Evolutionary conservation across 2,113 vertebrate genomes (phyloP), one percentile per base, ranked within the genome.

Genomic region (Boleophthalmus pectinirostris): DNA sequence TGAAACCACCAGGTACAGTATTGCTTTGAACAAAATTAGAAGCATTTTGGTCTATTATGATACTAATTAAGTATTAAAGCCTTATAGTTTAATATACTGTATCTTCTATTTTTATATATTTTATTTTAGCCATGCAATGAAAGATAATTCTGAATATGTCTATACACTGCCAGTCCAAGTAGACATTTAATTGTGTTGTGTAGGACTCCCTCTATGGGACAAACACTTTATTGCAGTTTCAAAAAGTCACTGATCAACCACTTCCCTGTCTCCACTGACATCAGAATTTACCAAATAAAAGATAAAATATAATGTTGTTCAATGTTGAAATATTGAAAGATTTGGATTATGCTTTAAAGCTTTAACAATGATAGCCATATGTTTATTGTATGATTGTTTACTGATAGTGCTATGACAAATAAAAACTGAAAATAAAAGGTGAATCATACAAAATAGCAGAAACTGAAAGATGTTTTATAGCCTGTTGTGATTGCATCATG

Each of bases 121-220:
- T 25, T 15, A 13, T 24, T 14, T 24, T 14, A 58, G 56, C 14
- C 15, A 25, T 58, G 23, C 21, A 11, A 25, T 15, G 49, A 58
- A 58, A 25, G 13, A 25, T 15, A 1, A 58, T 13, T 14, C 23
- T 25, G 21, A 7, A 58, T 63, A 2, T 66, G 68, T 23, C 66
- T 35, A 60, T 81, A 66, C 20, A 20, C 29, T 47, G 54, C 47
- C 9, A 58, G 46, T 15, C 0, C 38, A 43, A 3, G 33, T 49
- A 1, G 12, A 57, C 1, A 45, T 65, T 75, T 76, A n/a, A 88
- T 79, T 80, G 23, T 75, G 21, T 82, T 85, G 90, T 84, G 74
- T 63, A 85, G 82, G 73, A 38, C 85, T 46, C 91, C 90, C 88
- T 63, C 91, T 90, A 78, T 74, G 81, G 92, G 89, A 72, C 10